Percentiles rank a stretch among this genome's conserved stretches.
Evolutionary conservation across 1,140 invertebrate genomes (phyloP).

Genomic region (Neodiprion pinetum): DNA sequence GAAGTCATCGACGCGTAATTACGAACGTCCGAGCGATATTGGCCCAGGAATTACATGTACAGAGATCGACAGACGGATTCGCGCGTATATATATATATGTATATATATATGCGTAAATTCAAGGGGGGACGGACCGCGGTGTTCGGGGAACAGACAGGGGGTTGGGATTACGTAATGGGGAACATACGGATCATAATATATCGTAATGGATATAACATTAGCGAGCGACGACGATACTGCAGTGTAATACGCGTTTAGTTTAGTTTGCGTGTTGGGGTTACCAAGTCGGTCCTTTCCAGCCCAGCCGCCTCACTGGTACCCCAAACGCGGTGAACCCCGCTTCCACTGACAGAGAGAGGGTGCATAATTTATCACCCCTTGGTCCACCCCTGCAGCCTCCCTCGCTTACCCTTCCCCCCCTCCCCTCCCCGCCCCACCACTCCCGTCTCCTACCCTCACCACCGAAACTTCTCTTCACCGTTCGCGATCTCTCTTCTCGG

Average conservation of each 20-base stretch:
- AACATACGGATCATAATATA: slow-evolving; percentile 52
- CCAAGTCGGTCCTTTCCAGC: slow-evolving; percentile 25
- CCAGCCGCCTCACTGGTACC: not conserved
- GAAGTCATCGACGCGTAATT: too few species aligned
- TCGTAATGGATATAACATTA: slow-evolving; percentile 53
- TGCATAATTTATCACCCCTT: slow-evolving; percentile 55
- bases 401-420: slow-evolving; percentile 7
- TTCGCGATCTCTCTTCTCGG: not conserved
- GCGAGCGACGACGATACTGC: slow-evolving; percentile 42
- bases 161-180: slow-evolving; percentile 35
- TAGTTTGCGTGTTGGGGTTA: slow-evolving; percentile 36
- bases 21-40: too few species aligned
- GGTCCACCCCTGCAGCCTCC: slow-evolving; percentile 26
- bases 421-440: not conserved
- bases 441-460: not conserved
- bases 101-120: too few species aligned
- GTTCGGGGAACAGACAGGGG: not conserved
- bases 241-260: slow-evolving; percentile 54
- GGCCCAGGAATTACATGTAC: too few species aligned
- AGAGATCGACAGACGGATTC: too few species aligned
- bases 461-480: not conserved
- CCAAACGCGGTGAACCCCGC: slow-evolving; percentile 27
- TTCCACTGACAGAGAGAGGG: slow-evolving; percentile 33
- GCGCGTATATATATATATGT: too few species aligned
- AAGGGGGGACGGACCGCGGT: not conserved